These are phyloP conservation scores for Terebella lapidaria DNA, from an alignment of 2,888 invertebrate genomes.

Conservation along the genomic window DNA sequence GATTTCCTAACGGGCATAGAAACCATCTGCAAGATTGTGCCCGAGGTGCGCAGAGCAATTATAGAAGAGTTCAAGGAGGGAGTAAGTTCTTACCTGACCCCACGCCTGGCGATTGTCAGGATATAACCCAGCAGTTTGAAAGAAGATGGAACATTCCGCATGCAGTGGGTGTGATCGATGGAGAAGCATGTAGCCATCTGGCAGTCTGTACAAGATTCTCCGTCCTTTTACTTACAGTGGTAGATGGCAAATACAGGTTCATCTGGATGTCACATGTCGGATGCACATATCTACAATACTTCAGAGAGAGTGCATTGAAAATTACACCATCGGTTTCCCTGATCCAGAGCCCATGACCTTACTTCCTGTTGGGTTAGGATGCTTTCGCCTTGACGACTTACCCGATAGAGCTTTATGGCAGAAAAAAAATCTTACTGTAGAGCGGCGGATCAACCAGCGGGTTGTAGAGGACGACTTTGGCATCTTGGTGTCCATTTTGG, in stretches of 20 bases:
- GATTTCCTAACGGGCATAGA: slow-evolving; percentile 25
- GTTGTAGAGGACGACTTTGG: slow-evolving; percentile 10
- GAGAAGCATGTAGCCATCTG: slow-evolving; percentile 9
- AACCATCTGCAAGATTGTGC: slow-evolving; percentile 19
- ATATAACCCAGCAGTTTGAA: slow-evolving; percentile 1
- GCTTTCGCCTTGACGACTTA: slow-evolving; percentile 6
- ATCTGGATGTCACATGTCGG: neutral
- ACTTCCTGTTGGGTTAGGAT: slow-evolving; percentile 16
- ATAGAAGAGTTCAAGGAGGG: slow-evolving; percentile 17
- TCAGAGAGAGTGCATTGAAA: neutral
- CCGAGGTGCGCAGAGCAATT: slow-evolving; percentile 25
- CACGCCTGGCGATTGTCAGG: slow-evolving; percentile 18
- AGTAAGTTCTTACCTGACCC: slow-evolving; percentile 14
- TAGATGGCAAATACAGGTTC: neutral
- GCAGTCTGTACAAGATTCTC: neutral
- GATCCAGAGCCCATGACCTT: slow-evolving; percentile 2
- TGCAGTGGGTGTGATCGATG: slow-evolving; percentile 11
- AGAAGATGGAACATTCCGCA: slow-evolving; percentile 12
- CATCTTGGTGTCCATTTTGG: slow-evolving; percentile 7
- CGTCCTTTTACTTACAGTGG: slow-evolving; percentile 3
- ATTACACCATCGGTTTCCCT: neutral
- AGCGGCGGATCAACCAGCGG: slow-evolving; percentile 1
- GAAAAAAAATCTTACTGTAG: neutral
- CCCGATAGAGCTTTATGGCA: slow-evolving; percentile 9
- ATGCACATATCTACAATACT: neutral